Evolutionary conservation across 2,888 invertebrate genomes (phyloP), one percentile per base, ranked within the genome.

Genomic region (Malacosoma neustria): DNA sequence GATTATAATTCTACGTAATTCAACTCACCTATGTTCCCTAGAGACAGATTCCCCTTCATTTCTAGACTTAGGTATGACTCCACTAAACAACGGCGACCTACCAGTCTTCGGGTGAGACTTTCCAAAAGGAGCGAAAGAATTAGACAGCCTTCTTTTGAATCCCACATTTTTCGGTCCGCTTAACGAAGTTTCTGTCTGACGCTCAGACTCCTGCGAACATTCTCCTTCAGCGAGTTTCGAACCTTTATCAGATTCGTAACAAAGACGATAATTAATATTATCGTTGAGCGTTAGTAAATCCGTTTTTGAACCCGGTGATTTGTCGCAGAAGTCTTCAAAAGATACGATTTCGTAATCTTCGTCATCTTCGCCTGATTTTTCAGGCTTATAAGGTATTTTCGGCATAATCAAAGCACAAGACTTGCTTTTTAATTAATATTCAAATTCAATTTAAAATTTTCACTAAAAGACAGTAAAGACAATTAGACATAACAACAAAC

Each of bases 281-380:
- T 87, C 86, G 44, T 84, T 88, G 39, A 88, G 55, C 4, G 88
- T 80, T 46, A 86, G 74, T 41, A 88, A 79, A 66, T 89, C 89
- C 7, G 86, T 87, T 55, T 87, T 87, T 11, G 74, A 71, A 32
- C 75, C 76, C 1, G 82, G 69, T 33, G 80, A 81, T 46, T 89
- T 89, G 48, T 88, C 88, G 48, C 87, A 88, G 57, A 89, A 89
- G 37, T 89, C 87, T 58, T 89, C 88, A 53, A 89, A 89, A 1
- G 89, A 88, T 14, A 89, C 88, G 39, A 86, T 82, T 52, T 86
- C 86, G 41, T 87, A 86, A 43, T 86, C 87, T 33, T 82, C 79
- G 11, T 81, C 75, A 11, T 72, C 66, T 37, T 74, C 74, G n/a
- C 56, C 55, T 12, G 72, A 57, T 54, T 77, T 77, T 44, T 85